These are phyloP conservation scores for Nothocercus nigrocapillus DNA, from an alignment of 2,113 vertebrate species.

Conservation along the genomic window DNA sequence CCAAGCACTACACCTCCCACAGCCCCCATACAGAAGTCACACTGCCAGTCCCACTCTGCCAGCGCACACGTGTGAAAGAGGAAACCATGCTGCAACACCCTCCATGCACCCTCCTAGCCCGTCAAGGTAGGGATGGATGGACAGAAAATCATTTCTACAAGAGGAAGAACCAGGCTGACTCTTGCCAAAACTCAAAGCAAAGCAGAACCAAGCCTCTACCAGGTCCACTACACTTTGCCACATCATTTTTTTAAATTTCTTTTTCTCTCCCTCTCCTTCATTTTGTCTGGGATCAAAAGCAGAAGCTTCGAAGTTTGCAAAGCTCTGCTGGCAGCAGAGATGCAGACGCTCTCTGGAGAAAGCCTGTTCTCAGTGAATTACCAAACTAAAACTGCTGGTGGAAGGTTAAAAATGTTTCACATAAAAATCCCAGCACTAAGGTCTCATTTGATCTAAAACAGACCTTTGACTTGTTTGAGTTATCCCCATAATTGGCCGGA, in stretches of 20 bases:
- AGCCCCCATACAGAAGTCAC: not conserved
- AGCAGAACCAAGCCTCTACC: not conserved
- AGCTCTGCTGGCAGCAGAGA: not conserved
- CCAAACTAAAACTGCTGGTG: fast-evolving
- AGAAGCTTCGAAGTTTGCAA: not conserved
- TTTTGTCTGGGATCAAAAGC: not conserved
- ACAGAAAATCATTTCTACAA: fast-evolving
- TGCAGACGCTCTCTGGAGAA: not conserved
- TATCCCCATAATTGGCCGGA: not conserved
- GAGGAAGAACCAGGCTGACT: not conserved
- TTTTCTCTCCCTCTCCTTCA: not conserved
- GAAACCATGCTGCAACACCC: not conserved
- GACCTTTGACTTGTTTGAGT: not conserved
- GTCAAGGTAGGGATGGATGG: fast-evolving
- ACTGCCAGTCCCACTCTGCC: not conserved
- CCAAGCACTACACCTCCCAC: not conserved
- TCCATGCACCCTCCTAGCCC: not conserved
- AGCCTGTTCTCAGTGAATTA: not conserved
- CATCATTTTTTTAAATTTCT: not conserved
- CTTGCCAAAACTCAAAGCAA: not conserved
- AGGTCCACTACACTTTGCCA: not conserved
- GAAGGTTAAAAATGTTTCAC: not conserved
- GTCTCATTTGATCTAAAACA: not conserved
- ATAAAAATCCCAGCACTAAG: not conserved
- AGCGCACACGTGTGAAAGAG: not conserved